Percentiles rank a stretch among this genome's conserved stretches.
Evolutionary conservation across 2,888 invertebrate species (phyloP).

Genomic region (Nebria brevicollis): DNA sequence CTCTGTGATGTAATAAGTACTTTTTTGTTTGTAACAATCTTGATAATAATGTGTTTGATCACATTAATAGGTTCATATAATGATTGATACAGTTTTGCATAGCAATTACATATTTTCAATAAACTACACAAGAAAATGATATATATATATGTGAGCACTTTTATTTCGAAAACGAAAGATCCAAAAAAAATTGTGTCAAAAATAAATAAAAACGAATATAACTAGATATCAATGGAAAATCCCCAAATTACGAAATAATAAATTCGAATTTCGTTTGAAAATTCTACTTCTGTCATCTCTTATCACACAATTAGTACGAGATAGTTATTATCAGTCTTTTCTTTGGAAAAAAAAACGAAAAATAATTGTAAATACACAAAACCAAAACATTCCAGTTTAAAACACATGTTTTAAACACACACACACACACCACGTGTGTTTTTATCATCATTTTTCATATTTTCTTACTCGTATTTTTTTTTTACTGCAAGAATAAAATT

Average conservation of each 20-base stretch:
- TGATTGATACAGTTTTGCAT: conserved; percentile 56
- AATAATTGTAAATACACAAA: conserved; percentile 25
- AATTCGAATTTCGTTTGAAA: conserved; percentile 32
- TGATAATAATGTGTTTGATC: conserved; percentile 20
- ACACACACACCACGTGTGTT: neutral
- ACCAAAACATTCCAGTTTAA: conserved; percentile 14
- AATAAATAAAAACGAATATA: neutral
- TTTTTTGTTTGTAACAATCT: conserved; percentile 27
- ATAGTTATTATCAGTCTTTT: conserved; percentile 47
- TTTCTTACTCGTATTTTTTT: neutral
- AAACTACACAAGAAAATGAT: conserved; percentile 43
- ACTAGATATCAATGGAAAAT: neutral
- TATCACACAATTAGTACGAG: conserved; percentile 47
- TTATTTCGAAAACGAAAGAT: neutral
- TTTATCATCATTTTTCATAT: neutral
- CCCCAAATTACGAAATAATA: neutral
- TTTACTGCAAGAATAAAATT: neutral
- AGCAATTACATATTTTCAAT: conserved; percentile 59
- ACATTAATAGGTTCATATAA: conserved; percentile 35
- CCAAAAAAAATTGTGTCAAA: neutral
- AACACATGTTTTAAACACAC: conserved; percentile 3
- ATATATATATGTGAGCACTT: conserved; percentile 8
- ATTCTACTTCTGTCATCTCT: conserved; percentile 30
- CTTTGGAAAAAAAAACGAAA: conserved; percentile 37
- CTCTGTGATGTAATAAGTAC: conserved; percentile 44